Evolutionary conservation across 1,140 invertebrate species (phyloP), one percentile per base, ranked within the genome.

Genomic region (Zaprionus camerounensis): DNA sequence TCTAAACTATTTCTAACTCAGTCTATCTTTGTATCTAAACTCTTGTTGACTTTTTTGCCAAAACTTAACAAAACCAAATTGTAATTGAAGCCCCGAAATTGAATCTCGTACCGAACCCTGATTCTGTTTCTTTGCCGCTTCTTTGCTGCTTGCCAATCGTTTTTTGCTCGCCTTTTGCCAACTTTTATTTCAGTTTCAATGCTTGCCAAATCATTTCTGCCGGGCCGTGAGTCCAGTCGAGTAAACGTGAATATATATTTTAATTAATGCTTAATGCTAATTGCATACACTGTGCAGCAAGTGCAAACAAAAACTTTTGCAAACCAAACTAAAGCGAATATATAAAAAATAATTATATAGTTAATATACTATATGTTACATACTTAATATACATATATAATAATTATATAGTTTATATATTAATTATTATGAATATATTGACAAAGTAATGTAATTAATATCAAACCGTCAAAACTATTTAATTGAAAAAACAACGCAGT

Each of bases 131-230:
- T 82, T 73, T 67, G 64, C 64, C 62, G 77, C 69, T 81, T 71
- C 77, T 79, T 76, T 67, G 66, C 76, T 91, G 86, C 86, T 91
- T 91, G 86, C 82, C 82, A 80, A 80, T 82, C 84, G 74, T 79
- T 77, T 46, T 72, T 87, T 86, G 86, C 86, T 85, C 86, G 86
- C 76, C 91, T 71, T 81, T 85, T 82, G 86, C 76, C 91, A 74
- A 78, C 72, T 81, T 91, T 82, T 86, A 63, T 86, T 73, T 77
- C 55, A 62, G 46, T 51, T 51, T 51, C 46, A 64, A 64, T 80
- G 74, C 69, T 78, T 87, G 84, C 81, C 80, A 88, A 82, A 82
- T 71, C 63, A 85, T 72, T 72, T 71, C 44, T 61, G 65, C 49
- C 69, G 69, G 66, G 20, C 36, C 28, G 38, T 28, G 38, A 59